A percentile compares a stretch with the other conserved stretches of the same genome.
phyloP scores from a whole-genome alignment of 2,888 invertebrate species.

The Synanthedon tipuliformis region DNA sequence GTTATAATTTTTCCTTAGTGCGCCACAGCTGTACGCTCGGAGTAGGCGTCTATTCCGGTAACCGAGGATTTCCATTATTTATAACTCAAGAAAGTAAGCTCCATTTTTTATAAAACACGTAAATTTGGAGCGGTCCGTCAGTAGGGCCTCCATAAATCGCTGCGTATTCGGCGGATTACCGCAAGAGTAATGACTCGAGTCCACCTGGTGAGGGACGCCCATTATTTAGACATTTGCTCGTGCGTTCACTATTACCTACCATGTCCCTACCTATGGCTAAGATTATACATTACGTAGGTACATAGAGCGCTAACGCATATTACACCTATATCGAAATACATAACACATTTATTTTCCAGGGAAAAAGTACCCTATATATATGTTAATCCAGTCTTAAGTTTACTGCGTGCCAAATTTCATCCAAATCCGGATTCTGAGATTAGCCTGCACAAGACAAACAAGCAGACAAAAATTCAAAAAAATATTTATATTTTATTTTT shows the following conservation, averaged over 20 bases:
- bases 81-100: conserved; percentile 56
- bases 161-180: conserved; percentile 66
- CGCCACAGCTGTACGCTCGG: not conserved
- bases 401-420: no score
- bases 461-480: no score
- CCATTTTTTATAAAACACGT: conserved; percentile 65
- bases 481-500: no score
- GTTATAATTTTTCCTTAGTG: not conserved
- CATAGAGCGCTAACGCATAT: no score
- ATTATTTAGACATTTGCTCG: conserved; percentile 59
- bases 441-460: no score
- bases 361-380: no score
- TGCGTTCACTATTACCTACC: conserved; percentile 22
- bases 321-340: no score
- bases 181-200: conserved; percentile 65
- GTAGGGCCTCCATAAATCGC: conserved; percentile 55
- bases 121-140: conserved; percentile 62
- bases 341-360: no score
- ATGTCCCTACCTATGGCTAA: not conserved
- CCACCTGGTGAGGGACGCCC: conserved; percentile 62
- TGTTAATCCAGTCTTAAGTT: no score
- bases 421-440: no score
- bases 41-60: conserved; percentile 7
- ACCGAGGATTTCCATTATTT: conserved; percentile 54
- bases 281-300: not conserved